phyloP scores from a whole-genome alignment of 2,888 invertebrate genomes.

The Gymnocheta viridis region DNA sequence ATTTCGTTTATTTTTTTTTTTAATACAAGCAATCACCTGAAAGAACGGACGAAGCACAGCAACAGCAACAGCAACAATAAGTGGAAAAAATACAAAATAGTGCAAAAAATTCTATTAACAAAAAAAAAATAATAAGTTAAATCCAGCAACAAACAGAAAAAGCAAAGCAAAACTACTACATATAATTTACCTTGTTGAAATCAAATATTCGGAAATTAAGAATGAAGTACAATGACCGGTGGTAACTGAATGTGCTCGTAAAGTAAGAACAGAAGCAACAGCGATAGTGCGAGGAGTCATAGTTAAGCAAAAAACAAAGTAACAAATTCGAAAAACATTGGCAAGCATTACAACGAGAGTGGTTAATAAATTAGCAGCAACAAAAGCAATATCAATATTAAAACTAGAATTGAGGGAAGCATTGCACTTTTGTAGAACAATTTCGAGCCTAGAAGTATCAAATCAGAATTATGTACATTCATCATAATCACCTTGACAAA shows the following conservation, averaged over 20 bases:
- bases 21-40: slow-evolving; percentile 52
- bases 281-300: slow-evolving; percentile 19
- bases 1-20: slow-evolving; percentile 4
- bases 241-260: slow-evolving; percentile 32
- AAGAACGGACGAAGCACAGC: slow-evolving; percentile 30
- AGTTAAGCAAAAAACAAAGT: slow-evolving; percentile 30
- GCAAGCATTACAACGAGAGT: slow-evolving; percentile 40
- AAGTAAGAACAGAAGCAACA: slow-evolving; percentile 29
- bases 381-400: background rate
- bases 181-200: slow-evolving; percentile 44
- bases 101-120: slow-evolving; percentile 39
- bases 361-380: slow-evolving; percentile 2
- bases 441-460: too few relatives aligned
- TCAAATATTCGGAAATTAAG: slow-evolving; percentile 69
- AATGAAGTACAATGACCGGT: slow-evolving; percentile 72
- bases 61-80: slow-evolving; percentile 32
- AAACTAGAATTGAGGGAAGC: slow-evolving; percentile 3
- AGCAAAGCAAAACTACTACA: slow-evolving; percentile 32
- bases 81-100: slow-evolving; percentile 4
- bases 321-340: slow-evolving; percentile 24
- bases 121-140: slow-evolving; percentile 16
- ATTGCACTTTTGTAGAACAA: too few relatives aligned
- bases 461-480: too few relatives aligned
- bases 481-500: too few relatives aligned
- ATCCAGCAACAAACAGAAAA: slow-evolving; percentile 38